These are phyloP conservation scores for Lagopus muta DNA, from an alignment of 2,113 vertebrate genomes.

Conservation along the genomic window DNA sequence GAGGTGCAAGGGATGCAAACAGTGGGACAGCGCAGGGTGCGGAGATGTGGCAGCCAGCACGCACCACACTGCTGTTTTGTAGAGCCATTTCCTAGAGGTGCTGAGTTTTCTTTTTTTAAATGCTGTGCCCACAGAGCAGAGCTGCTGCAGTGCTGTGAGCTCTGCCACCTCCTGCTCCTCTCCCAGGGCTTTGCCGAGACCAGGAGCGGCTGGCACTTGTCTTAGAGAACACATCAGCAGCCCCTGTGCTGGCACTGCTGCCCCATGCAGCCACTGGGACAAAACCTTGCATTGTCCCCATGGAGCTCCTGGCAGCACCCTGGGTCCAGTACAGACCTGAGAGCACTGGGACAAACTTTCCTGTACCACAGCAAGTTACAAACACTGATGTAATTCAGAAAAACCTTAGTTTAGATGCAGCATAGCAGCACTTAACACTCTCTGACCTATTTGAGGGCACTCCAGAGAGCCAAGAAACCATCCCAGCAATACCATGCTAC, in stretches of 20 bases:
- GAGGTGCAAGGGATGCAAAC: accelerated
- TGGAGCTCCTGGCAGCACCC: background rate
- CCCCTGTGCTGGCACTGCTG: accelerated
- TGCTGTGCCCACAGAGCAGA: accelerated
- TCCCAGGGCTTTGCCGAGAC: background rate
- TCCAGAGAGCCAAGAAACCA: background rate
- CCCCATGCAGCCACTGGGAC: background rate
- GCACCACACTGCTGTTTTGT: accelerated
- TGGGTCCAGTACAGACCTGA: background rate
- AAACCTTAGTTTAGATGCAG: background rate
- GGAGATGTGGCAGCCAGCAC: accelerated
- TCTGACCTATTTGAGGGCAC: accelerated
- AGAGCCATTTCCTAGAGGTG: background rate
- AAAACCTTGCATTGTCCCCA: background rate
- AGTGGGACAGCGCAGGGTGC: accelerated
- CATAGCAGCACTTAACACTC: background rate
- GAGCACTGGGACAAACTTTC: accelerated
- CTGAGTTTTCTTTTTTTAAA: background rate
- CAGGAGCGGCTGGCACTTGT: background rate
- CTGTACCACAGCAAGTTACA: background rate
- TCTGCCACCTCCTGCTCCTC: background rate
- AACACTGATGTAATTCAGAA: accelerated
- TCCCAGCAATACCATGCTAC: accelerated
- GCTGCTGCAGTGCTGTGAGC: background rate
- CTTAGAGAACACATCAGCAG: background rate